Evolutionary conservation across 2,888 invertebrate genomes (phyloP), one percentile per base, ranked within the genome.

Genomic region (Drosophila algonquin): DNA sequence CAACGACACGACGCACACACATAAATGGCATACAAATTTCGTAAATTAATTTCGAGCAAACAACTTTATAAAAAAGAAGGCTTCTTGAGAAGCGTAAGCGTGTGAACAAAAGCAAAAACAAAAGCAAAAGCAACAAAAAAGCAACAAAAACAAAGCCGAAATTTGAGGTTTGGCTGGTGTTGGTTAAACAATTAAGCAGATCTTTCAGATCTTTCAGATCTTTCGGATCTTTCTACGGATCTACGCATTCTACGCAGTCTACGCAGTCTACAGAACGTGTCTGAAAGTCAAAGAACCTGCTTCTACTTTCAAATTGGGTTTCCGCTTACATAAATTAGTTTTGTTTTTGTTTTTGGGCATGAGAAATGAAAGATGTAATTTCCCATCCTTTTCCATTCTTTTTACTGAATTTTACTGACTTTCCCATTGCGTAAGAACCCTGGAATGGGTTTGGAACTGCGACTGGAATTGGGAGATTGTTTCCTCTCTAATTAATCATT

Each of bases 291-390:
- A 86, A 76, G 86, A 86, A 82, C 82, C 73, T 63, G 77, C 79
- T 75, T 78, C 76, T 79, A 75, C 83, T 82, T 82, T 82, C 82
- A 81, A 86, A 71, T 51, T 62, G 27, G 35, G 52, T 57, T 83
- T 83, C 87, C 83, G 85, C 76, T 87, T 84, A 74, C 69, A 80
- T 74, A 74, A 80, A 80, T 80, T 80, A 80, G 72, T 63, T 53
- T 21, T 21, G 21, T 21, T 21, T 21, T 21, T 21, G 21, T 21
- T 21, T 21, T 40, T 45, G 44, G 51, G 62, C 50, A 59, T 27
- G 18, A 14, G 24, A 35, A 57, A 55, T 46, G 45, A 46, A 53
- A 47, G 67, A 68, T 21, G 16, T 55, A 65, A 50, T 56, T 65
- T 67, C 32, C 55, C 65, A 65, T 67, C 65, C 56, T 51, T 55